Base-by-base conservation (phyloP, 2,113 vertebrate species). In the Pithys albifrons region DNA sequence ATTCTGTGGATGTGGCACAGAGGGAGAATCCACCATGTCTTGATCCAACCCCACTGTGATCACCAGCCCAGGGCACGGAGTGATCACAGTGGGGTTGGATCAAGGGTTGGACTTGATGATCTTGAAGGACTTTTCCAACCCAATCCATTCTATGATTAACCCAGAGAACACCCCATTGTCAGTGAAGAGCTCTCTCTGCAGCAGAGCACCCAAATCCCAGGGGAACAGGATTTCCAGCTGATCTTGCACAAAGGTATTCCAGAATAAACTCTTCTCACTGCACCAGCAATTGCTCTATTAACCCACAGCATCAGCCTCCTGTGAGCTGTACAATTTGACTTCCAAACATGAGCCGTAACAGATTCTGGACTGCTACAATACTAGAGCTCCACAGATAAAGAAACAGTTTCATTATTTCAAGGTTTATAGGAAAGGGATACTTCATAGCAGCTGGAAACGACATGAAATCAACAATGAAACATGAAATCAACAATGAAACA, bases 181-280 rank as follows among this genome's bases (percentile, higher is more conserved):
- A 41, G 12, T 16, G 24, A 7, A 19, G 49, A 73, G 52, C 12
- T 1, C 0, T 2, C 19, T 31, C 19, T 6, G 24, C 33, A 14
- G n/a, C 77, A n/a, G 29, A 46, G 61, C 19, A 16, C 31, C 62
- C n/a, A 25, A 18, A 37, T 6, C 85, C n/a, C 54, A 18, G 16
- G 37, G 2, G 12, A 45, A 69, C 1, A 3, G 6, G 23, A 52
- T 31, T 25, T 48, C 20, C 86, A 91, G 39, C 19, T 58, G 52
- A 52, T 67, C 74, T 7, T 19, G 20, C 69, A 84, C 35, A 10
- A 73, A 55, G 74, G 17, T 10, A 31, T n/a, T 78, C 54, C 65
- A 59, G 35, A 76, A 13, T 18, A 41, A 55, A 35, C 28, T 74
- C 25, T 70, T 45, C 48, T 43, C 48, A 3, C 65, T 55, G 10